Percentiles rank a stretch among this genome's conserved stretches.
phyloP scores from a whole-genome alignment of 2,113 vertebrate species.

The Panthera tigris region DNA sequence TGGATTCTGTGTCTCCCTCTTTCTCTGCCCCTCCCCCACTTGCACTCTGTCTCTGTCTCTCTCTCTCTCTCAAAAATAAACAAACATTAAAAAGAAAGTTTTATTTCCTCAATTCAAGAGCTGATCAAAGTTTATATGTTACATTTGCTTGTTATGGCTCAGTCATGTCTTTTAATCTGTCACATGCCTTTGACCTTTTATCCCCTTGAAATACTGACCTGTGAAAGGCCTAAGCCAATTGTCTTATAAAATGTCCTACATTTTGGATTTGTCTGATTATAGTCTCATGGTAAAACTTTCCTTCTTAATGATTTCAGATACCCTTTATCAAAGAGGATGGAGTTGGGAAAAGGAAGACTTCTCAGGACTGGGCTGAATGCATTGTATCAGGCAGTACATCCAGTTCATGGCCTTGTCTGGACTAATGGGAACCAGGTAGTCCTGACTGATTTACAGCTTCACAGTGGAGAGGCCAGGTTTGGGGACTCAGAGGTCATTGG shows the following conservation, averaged over 20 bases:
- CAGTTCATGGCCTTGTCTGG: conserved; percentile 94
- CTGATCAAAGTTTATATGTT: neutral
- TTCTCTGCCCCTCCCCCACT: neutral
- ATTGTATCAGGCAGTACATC: conserved; percentile 94
- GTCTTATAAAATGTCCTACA: neutral
- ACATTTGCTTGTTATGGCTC: neutral
- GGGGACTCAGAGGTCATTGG: conserved; percentile 94
- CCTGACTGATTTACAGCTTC: conserved; percentile 88
- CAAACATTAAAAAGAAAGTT: neutral
- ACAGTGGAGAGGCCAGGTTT: conserved; percentile 88
- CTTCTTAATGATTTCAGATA: conserved; percentile 59
- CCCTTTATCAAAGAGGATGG: conserved; percentile 85
- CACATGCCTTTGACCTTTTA: neutral
- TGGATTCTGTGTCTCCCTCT: too few relatives aligned
- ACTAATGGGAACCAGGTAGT: conserved; percentile 95
- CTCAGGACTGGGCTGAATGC: conserved; percentile 93
- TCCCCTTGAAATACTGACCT: neutral
- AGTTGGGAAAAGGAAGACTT: conserved; percentile 95
- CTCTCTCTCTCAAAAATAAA: neutral
- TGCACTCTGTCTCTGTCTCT: neutral
- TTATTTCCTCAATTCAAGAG: neutral
- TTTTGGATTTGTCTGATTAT: neutral
- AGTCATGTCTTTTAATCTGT: neutral
- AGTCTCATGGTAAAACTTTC: neutral
- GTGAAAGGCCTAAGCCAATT: neutral